Evolutionary conservation across 2,888 invertebrate species (phyloP).

Genomic region (Steinernema scapterisci): DNA sequence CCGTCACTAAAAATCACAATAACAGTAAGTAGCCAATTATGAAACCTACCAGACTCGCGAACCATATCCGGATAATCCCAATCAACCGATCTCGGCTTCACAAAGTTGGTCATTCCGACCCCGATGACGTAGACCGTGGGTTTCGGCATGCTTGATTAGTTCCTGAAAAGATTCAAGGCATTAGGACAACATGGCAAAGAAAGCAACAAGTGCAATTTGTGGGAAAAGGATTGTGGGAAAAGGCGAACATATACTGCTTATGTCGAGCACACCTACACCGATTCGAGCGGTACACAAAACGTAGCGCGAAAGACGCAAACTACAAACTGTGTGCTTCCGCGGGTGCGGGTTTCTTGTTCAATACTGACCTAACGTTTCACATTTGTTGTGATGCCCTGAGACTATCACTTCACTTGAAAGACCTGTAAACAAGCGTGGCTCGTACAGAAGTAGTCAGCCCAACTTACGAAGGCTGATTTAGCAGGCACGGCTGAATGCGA

Average conservation of each 20-base stretch:
- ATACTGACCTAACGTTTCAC: too few relatives aligned
- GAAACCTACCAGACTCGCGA: constrained; percentile 77
- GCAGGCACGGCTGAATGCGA: too few relatives aligned
- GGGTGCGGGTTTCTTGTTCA: not conserved
- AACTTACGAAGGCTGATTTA: too few relatives aligned
- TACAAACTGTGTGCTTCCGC: not conserved
- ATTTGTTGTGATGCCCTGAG: too few relatives aligned
- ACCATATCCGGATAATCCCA: constrained; percentile 94
- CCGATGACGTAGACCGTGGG: constrained; percentile 66
- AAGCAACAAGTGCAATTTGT: too few relatives aligned
- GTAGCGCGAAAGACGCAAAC: not conserved
- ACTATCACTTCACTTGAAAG: too few relatives aligned
- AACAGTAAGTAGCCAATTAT: not conserved
- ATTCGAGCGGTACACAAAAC: not conserved
- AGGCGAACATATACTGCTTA: not conserved
- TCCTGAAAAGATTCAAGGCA: not conserved
- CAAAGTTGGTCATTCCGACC: constrained; percentile 64
- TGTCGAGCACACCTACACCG: not conserved
- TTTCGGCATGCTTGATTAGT: constrained; percentile 44
- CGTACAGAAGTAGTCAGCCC: too few relatives aligned
- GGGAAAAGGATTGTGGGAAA: not conserved
- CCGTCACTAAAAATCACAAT: constrained; percentile 73
- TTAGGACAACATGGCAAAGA: too few relatives aligned
- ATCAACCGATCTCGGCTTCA: constrained; percentile 5
- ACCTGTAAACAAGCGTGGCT: too few relatives aligned